These are phyloP conservation scores for Heterotilapia buettikoferi DNA, from an alignment of 2,113 vertebrate genomes.

Conservation along the genomic window DNA sequence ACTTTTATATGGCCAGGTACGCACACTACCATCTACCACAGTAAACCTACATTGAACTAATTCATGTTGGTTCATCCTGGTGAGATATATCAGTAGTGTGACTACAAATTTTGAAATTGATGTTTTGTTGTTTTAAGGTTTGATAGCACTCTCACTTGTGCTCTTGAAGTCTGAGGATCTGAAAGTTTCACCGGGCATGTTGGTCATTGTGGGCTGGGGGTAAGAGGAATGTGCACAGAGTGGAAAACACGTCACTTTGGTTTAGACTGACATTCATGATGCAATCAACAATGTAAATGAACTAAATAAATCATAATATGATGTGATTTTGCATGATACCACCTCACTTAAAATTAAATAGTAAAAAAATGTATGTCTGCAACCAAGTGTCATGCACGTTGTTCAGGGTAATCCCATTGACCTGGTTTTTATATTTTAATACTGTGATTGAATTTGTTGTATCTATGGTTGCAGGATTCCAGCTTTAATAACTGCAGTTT, in stretches of 20 bases:
- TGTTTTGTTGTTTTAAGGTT: slow-evolving; percentile 67
- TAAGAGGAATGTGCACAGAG: neutral
- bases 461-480: slow-evolving; percentile 75
- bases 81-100: neutral
- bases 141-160: slow-evolving; percentile 87
- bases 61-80: neutral
- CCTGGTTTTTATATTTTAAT: neutral
- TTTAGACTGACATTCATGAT: neutral
- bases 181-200: slow-evolving; percentile 75
- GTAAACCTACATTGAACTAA: neutral
- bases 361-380: rapidly evolving
- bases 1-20: slow-evolving; percentile 93
- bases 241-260: neutral
- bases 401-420: neutral
- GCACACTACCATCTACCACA: neutral
- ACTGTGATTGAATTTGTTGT: neutral
- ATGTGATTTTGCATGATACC: neutral
- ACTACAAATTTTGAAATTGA: neutral
- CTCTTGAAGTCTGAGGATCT: slow-evolving; percentile 76
- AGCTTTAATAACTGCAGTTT: slow-evolving; percentile 74
- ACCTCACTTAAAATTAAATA: rapidly evolving
- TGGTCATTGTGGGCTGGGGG: slow-evolving; percentile 90
- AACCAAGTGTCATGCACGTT: neutral
- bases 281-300: neutral
- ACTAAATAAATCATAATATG: rapidly evolving